These are phyloP conservation scores for Serinus canaria DNA, from an alignment of 2,113 vertebrate species.

Conservation along the genomic window DNA sequence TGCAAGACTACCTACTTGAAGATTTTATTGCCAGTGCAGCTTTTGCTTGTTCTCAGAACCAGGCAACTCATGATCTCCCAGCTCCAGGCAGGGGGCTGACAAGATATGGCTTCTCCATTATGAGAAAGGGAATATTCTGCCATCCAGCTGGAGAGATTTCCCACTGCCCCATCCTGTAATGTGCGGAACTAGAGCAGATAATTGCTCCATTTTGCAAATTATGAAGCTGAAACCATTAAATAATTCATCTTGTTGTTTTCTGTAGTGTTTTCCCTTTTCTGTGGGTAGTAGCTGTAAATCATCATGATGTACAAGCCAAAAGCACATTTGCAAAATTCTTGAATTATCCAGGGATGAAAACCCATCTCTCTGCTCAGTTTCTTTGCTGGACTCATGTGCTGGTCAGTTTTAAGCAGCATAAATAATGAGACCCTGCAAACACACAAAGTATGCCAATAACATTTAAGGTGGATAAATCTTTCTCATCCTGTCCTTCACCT, in stretches of 20 bases:
- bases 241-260: not conserved
- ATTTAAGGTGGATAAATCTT: not conserved
- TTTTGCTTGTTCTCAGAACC: not conserved
- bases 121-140: not conserved
- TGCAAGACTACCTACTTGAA: not conserved
- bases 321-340: not conserved
- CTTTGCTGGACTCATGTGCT: not conserved
- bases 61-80: not conserved
- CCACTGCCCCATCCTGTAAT: not conserved
- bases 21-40: not conserved
- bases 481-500: not conserved
- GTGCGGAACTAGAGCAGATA: constrained; percentile 14
- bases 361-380: not conserved
- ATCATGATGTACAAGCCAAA: not conserved
- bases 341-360: not conserved
- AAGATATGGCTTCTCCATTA: not conserved
- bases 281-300: not conserved
- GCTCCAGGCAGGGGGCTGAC: not conserved
- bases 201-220: constrained; percentile 30
- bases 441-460: not conserved
- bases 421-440: not conserved
- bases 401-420: not conserved
- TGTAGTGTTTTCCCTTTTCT: not conserved
- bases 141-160: not conserved
- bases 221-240: constrained; percentile 6